phyloP scores from a whole-genome alignment of 2,888 invertebrate species.

The Dolomedes plantarius region DNA sequence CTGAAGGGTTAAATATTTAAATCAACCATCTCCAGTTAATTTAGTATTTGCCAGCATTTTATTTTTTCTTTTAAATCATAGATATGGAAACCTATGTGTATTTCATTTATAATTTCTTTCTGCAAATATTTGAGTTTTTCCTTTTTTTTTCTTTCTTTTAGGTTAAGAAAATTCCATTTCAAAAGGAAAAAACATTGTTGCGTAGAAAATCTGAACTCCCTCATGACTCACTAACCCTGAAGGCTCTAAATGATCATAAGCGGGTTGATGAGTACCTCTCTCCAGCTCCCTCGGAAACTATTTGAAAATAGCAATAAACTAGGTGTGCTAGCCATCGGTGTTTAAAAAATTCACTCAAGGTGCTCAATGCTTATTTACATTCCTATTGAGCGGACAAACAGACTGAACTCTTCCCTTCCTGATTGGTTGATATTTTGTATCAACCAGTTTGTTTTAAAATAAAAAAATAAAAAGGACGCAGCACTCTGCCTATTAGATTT shows the following conservation, averaged over 20 bases:
- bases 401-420: conserved; percentile 55
- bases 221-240: conserved; percentile 92
- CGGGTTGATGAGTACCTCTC: conserved; percentile 92
- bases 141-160: conserved; percentile 74
- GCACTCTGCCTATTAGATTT: neutral
- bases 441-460: conserved; percentile 13
- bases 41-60: too few species aligned
- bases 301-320: conserved; percentile 71
- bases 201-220: conserved; percentile 97
- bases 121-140: too few species aligned
- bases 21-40: too few species aligned
- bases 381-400: conserved; percentile 65
- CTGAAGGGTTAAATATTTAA: too few species aligned
- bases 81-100: too few species aligned
- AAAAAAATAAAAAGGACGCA: neutral
- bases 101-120: too few species aligned
- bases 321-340: conserved; percentile 53
- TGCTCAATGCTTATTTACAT: conserved; percentile 71
- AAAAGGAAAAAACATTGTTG: conserved; percentile 90
- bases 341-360: conserved; percentile 46
- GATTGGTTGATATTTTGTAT: conserved; percentile 53
- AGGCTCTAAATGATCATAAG: conserved; percentile 92
- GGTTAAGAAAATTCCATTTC: conserved; percentile 81
- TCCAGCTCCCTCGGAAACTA: conserved; percentile 74
- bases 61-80: too few species aligned